These are phyloP conservation scores for Zelostemma sp. DNA, from an alignment of 1,140 invertebrate species.

Conservation along the genomic window DNA sequence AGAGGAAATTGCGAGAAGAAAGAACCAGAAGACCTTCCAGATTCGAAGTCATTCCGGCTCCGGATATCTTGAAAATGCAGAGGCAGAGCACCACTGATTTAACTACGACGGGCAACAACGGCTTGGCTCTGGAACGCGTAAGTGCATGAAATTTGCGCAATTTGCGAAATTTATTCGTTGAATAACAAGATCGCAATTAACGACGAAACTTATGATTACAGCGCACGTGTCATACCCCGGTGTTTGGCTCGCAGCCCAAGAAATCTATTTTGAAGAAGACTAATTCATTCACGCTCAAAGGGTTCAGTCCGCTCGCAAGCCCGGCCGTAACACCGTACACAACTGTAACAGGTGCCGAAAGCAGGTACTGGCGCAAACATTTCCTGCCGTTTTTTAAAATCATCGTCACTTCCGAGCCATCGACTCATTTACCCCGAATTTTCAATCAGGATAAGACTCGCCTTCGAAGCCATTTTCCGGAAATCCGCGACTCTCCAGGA, in stretches of 20 bases:
- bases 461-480: conserved; percentile 92
- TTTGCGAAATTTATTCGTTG: neutral
- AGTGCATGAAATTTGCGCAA: conserved; percentile 23
- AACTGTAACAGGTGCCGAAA: conserved; percentile 89
- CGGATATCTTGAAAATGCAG: conserved; percentile 74
- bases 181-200: conserved; percentile 26
- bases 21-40: conserved; percentile 75
- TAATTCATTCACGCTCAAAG: conserved; percentile 87
- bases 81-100: conserved; percentile 67
- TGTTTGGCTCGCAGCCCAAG: conserved; percentile 76
- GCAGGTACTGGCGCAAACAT: conserved; percentile 69
- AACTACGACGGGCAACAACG: conserved; percentile 58
- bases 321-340: conserved; percentile 82
- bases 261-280: conserved; percentile 95
- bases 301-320: conserved; percentile 76
- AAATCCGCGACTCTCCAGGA: conserved; percentile 87
- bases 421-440: neutral
- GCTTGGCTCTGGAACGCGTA: conserved; percentile 55
- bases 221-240: conserved; percentile 70
- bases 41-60: conserved; percentile 80
- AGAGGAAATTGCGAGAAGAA: conserved; percentile 67
- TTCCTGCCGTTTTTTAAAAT: neutral
- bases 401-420: neutral
- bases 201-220: conserved; percentile 30
- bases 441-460: conserved; percentile 79